phyloP scores from a whole-genome alignment of 1,140 invertebrate genomes.

The Cylas formicarius region DNA sequence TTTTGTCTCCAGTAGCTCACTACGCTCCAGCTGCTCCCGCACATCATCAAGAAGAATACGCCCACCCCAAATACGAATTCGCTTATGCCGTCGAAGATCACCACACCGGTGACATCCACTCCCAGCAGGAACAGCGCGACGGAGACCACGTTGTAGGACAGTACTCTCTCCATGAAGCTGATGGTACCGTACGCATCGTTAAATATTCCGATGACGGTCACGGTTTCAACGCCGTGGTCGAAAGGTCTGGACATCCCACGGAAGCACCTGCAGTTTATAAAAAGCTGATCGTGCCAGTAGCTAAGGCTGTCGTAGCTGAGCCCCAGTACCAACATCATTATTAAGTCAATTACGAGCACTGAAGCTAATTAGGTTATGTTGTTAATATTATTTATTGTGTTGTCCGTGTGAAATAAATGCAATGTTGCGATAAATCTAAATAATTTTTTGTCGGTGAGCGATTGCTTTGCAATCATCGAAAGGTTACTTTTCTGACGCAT shows the following conservation, averaged over 20 bases:
- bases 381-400: no score
- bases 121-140: constrained; percentile 27
- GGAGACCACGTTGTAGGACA: constrained; percentile 27
- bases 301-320: constrained; percentile 12
- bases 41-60: constrained; percentile 17
- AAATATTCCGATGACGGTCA: constrained; percentile 49
- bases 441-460: no score
- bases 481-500: not conserved
- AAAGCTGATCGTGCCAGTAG: no score
- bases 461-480: no score
- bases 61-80: constrained; percentile 30
- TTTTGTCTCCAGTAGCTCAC: constrained; percentile 16
- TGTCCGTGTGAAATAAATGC: no score
- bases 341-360: constrained; percentile 10
- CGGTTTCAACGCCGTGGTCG: constrained; percentile 31
- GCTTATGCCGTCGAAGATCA: constrained; percentile 39
- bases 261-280: constrained; percentile 13
- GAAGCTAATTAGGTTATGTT: no score
- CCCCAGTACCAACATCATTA: constrained; percentile 5
- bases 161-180: constrained; percentile 46
- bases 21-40: constrained; percentile 33
- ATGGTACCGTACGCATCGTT: constrained; percentile 48
- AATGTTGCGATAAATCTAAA: no score
- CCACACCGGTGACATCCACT: constrained; percentile 42
- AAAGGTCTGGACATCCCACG: constrained; percentile 21